Evolutionary conservation across 2,113 vertebrate genomes (phyloP).

Genomic region (Condylura cristata): DNA sequence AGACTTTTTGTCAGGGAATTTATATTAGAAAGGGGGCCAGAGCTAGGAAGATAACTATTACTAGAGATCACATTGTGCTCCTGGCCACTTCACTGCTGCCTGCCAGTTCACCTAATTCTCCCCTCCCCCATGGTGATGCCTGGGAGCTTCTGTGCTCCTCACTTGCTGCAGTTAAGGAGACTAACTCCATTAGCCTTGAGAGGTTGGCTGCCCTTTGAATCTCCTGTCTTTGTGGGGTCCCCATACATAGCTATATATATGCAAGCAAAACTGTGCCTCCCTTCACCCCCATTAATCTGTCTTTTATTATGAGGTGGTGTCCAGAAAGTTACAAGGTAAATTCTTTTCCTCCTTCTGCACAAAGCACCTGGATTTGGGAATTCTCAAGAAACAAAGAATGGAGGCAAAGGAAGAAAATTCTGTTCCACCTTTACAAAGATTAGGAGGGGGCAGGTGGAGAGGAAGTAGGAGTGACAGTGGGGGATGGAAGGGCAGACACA

Average conservation of each 20-base stretch:
- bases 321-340: not conserved
- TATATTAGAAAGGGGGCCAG: not conserved
- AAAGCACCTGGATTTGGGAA: slow-evolving; percentile 21
- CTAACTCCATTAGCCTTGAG: not conserved
- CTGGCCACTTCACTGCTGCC: not conserved
- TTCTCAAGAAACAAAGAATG: slow-evolving; percentile 10
- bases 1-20: not conserved
- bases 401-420: not conserved
- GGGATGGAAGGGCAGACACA: not conserved
- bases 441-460: not conserved
- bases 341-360: not conserved
- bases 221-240: not conserved
- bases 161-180: not conserved
- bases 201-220: not conserved
- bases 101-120: not conserved
- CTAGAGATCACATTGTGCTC: not conserved
- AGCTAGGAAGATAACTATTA: not conserved
- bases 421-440: not conserved
- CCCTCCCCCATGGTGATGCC: not conserved
- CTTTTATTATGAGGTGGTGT: not conserved
- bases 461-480: not conserved
- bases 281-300: not conserved
- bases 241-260: not conserved
- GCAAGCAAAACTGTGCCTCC: not conserved
- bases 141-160: not conserved